Evolutionary conservation across 1,140 invertebrate genomes (phyloP), one percentile per base, ranked within the genome.

Genomic region (Drosophila littoralis): DNA sequence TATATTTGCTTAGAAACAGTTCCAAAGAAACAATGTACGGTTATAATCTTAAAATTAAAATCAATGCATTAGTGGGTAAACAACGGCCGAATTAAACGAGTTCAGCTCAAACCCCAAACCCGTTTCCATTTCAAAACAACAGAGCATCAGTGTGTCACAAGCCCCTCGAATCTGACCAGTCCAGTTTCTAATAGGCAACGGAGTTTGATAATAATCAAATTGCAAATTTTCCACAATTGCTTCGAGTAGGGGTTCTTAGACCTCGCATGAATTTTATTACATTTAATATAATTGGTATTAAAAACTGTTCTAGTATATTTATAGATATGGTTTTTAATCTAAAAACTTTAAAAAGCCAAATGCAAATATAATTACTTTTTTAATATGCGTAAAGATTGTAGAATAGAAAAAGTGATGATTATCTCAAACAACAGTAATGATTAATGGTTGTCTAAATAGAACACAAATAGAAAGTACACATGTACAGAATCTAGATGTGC

Each of bases 1-100:
- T 45, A 40, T 51, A 46, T 38, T 50, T 33, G 61, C 61, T 50
- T 71, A 42, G 68, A 51, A 43, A 71, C 68, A 48, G 35, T n/a
- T 17, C 17, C 42, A 57, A 38, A 61, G 17, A 17, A 52, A 55
- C 64, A 66, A 63, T 38, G 12, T 68, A 51, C 45, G 36, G 45
- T 35, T 61, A 59, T 60, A 52, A 69, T 35, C 51, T 17, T 38
- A 6, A 42, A 58, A 66, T 52, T 50, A 61, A 60, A 40, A 52
- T 36, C 32, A 52, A 45, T 58, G 15, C 51, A 42, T 28, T 58
- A 66, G 45, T 72, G 54, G 46, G 54, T 74, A 64, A 59, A 57
- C n/a, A 59, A 58, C 54, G 22, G 28, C 15, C 28, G 32, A 13
- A 60, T 69, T 33, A 70, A 70, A 70, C 58, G 22, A 8, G 70